Evolutionary conservation across 2,888 invertebrate genomes (phyloP), one percentile per base, ranked within the genome.

Genomic region (Tipula vernalis): DNA sequence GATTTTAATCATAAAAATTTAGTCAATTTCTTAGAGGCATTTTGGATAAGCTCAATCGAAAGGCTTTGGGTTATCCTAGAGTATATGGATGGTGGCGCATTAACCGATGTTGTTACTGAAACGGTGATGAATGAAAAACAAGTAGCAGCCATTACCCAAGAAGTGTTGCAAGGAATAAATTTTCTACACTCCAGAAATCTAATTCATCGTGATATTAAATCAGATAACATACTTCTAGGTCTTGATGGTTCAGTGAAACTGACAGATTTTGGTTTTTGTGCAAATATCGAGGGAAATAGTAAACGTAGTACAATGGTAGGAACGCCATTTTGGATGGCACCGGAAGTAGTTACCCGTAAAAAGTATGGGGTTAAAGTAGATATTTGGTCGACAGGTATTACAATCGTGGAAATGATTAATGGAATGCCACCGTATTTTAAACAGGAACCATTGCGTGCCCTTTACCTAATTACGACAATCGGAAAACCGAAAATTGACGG

Each of bases 301-400:
- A 98, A 99, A 91, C 93, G 98, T 13, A 96, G 97, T 90, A 98
- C 98, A 0, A 97, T 98, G 97, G 98, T 98, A 0, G 98, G 98
- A n/a, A 98, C 98, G 0, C 98, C 98, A 0, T 98, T 98, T 90
- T 98, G 98, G 99, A 99, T 99, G 98, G 98, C 98, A 0, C 98
- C 98, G 0, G 98, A 98, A 91, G 97, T 98, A 0, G 97, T 97
- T 0, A 97, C 97, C 0, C 93, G 98, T 88, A 98, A 98, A 90
- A 96, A 97, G 89, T 98, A 98, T 89, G 98, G 98, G 8, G 97
- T 97, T 90, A 97, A 97, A 89, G 96, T 98, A 0, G 98, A 98
- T 90, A 96, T 98, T 71, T 98, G 98, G 98, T 98, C 98, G 0
- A 93, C 99, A 87, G 98, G 98, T 15, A 99, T 99, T 88, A 98